Evolutionary conservation across 2,888 invertebrate genomes (phyloP).

Genomic region (Cotesia congregata): DNA sequence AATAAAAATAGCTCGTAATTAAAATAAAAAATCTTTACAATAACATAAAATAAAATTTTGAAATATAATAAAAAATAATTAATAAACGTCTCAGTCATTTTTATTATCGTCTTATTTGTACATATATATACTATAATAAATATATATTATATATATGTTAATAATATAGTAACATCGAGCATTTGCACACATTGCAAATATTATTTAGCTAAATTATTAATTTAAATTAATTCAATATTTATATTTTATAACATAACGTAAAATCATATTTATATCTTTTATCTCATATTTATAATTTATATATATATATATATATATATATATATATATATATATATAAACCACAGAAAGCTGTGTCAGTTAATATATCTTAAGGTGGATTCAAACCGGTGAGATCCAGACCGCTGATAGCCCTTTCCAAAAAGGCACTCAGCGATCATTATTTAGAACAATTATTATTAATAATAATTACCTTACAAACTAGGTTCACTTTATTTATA

Average conservation of each 20-base stretch:
- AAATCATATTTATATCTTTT: constrained; percentile 14
- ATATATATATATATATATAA: background rate
- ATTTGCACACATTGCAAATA: constrained; percentile 57
- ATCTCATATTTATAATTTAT: background rate
- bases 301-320: constrained; percentile 9
- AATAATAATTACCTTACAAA: constrained; percentile 4
- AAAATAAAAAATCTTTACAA: background rate
- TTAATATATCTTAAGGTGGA: background rate
- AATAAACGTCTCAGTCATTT: constrained; percentile 21
- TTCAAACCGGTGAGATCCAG: constrained; percentile 17
- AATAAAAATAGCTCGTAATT: too few relatives aligned
- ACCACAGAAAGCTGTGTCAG: constrained; percentile 1
- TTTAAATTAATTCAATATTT: background rate
- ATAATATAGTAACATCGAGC: constrained; percentile 49
- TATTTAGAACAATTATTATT: background rate
- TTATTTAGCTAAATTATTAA: background rate
- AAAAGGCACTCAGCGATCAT: constrained; percentile 11
- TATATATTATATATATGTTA: background rate
- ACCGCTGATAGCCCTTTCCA: background rate
- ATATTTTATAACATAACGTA: too few relatives aligned
- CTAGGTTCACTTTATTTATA: constrained; percentile 8
- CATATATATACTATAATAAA: constrained; percentile 35
- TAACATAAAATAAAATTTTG: constrained; percentile 7
- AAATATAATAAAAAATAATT: background rate
- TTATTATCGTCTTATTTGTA: constrained; percentile 31